Percentiles rank a stretch among this genome's conserved stretches.
phyloP scores from a whole-genome alignment of 2,797 vertebrate genomes.

The Sebastes cheni region DNA sequence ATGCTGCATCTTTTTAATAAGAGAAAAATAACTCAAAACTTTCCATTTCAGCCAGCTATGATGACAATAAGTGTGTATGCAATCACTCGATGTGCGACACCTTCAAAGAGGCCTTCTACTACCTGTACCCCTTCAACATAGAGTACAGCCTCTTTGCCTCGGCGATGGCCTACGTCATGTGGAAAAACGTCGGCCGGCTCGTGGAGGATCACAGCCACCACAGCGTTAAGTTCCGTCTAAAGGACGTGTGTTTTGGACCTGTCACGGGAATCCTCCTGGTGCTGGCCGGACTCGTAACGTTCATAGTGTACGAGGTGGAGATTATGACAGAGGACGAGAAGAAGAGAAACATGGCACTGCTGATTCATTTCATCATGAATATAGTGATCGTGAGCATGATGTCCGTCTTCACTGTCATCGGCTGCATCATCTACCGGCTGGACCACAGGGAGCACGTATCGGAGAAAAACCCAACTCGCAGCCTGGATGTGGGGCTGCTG shows the following conservation, averaged over 20 bases:
- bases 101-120: conserved; percentile 89
- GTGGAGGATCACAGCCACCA: conserved; percentile 78
- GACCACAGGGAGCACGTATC: conserved; percentile 88
- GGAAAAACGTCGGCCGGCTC: conserved; percentile 91
- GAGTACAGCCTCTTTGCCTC: conserved; percentile 96
- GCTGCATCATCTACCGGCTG: conserved; percentile 87
- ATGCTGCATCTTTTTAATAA: neutral
- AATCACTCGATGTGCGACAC: conserved; percentile 80
- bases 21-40: neutral
- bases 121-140: conserved; percentile 95
- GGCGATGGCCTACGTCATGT: conserved; percentile 93
- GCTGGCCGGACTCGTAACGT: conserved; percentile 85
- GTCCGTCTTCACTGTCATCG: conserved; percentile 80
- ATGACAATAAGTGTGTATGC: conserved; percentile 78
- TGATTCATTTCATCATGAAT: conserved; percentile 88
- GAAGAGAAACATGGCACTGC: conserved; percentile 75
- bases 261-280: conserved; percentile 73
- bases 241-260: conserved; percentile 84
- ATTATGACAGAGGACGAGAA: conserved; percentile 73
- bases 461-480: conserved; percentile 90
- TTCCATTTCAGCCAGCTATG: conserved; percentile 63
- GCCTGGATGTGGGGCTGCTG: conserved; percentile 89
- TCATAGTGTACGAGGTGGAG: conserved; percentile 90
- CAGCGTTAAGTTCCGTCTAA: conserved; percentile 73
- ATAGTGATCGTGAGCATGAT: conserved; percentile 86